Evolutionary conservation across 2,113 vertebrate species (phyloP), one percentile per base, ranked within the genome.

Genomic region (Anhinga anhinga): DNA sequence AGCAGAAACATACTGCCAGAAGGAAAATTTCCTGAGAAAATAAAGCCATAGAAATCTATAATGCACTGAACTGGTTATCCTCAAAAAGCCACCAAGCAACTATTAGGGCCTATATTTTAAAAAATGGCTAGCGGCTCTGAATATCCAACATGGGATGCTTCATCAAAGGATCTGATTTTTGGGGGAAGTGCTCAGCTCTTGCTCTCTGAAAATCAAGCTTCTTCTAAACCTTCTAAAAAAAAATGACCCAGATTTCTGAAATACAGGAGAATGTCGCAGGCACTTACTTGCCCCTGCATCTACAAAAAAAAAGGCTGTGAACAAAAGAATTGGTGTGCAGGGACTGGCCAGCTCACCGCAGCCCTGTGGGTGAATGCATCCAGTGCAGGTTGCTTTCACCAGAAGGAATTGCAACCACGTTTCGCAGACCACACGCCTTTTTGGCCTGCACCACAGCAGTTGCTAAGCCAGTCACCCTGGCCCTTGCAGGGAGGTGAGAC

Each of bases 271-370:
- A 20, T 50, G 82, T 94, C 32, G 47, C 20, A 34, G 47, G 13
- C 11, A 84, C 8, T 21, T 72, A 11, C 36, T 56, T 63, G 29
- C 16, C 20, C 11, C 26, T 26, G 17, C 19, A 42, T 10, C 32
- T 56, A 32, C 29, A 50, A 76, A 80, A 84, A 23, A 12, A 72
- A 62, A 50, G 12, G 15, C 14, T 65, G 8, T 44, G 23, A 82
- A 58, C 13, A 49, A 45, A 93, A 55, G 8, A 78, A n/a, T 5
- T 42, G 47, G 9, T 2, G 1, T 61, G 34, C n/a, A 56, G 27
- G 50, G n/a, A 55, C 7, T 0, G 0, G 42, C 29, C 55, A 81
- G 52, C 32, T 67, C 3, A 1, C 23, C 0, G 0, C 12, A 44
- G 50, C 20, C 61, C 49, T 50, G 34, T 16, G 63, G 14, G 11